These are phyloP conservation scores for Rhinopithecus roxellana DNA, from an alignment of 2,113 vertebrate genomes.

Conservation along the genomic window DNA sequence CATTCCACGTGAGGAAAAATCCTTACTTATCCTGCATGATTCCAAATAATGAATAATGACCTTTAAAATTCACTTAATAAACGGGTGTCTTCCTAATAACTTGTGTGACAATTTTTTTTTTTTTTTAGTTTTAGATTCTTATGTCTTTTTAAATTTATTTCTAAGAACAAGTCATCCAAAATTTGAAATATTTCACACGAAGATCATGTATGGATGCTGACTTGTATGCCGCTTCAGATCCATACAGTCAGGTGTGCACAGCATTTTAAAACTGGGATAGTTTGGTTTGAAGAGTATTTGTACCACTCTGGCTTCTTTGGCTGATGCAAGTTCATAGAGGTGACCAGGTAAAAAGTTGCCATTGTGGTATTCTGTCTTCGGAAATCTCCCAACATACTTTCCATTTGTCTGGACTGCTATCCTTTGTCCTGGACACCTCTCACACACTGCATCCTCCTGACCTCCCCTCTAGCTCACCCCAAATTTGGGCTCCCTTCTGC, in stretches of 20 bases:
- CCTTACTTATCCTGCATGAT: neutral
- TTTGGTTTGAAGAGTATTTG: neutral
- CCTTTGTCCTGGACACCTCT: neutral
- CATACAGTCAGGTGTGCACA: too few species aligned
- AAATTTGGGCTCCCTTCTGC: neutral
- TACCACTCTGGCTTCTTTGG: neutral
- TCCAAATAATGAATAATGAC: neutral
- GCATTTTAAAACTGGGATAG: neutral
- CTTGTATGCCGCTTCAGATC: neutral
- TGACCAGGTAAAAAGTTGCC: neutral
- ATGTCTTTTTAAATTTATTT: neutral
- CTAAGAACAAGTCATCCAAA: neutral
- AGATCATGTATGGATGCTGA: neutral
- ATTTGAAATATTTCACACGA: neutral
- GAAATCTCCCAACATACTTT: neutral
- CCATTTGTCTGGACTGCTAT: rapidly evolving
- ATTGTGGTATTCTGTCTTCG: neutral
- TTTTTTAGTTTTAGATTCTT: neutral
- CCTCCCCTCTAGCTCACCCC: neutral
- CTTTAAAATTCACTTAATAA: conserved; percentile 19
- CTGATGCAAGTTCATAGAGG: neutral
- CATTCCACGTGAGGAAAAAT: neutral
- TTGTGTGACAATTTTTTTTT: neutral
- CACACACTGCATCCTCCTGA: neutral
- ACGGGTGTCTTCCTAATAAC: neutral